Base-by-base conservation (phyloP, 2,113 vertebrate species). In the Choloepus hoffmanni region DNA sequence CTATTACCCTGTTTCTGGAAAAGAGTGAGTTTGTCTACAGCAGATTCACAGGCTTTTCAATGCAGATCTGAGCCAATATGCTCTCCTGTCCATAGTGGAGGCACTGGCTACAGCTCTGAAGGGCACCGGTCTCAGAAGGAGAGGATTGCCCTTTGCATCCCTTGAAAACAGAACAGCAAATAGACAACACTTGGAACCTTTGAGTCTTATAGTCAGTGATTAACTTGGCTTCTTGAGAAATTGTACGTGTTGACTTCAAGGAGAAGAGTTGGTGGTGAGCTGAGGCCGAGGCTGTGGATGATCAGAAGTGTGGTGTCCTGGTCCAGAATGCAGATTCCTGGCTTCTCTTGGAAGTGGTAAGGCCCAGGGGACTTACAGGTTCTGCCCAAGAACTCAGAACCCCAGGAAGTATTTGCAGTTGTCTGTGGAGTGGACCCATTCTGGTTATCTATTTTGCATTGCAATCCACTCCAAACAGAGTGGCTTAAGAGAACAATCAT, bases 201-300 rank as follows among this genome's bases (percentile, higher is more conserved):
- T 55, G 89, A 84, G 36, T 60, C 88, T 92, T 91, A 50, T 90
- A 93, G 92, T 96, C 92, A 90, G 86, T 93, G 93, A 96, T 96
- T 96, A 96, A 97, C 91, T 94, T 89, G 89, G 24, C 78, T 95
- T 95, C 91, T 89, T 87, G 36, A 89, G 78, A 95, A 94, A 73
- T 88, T 73, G 53, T 68, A 24, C 1, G 0, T 11, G 10, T 45
- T 53, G 63, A 85, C 60, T 82, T 81, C 40, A 85, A 90, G 43
- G 60, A 84, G 76, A 76, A 28, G 50, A 53, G 18, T 33, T 83
- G 45, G 40, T 23, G 5, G 43, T 11, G 26, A 94, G 36, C 89
- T 28, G 77, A 95, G 36, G 50, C 82, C 48, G 24, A 12, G 45
- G 62, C 78, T 79, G 53, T 65, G 85, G 36, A 58, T 85, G 45